Evolutionary conservation across 2,797 vertebrate species (phyloP).

Genomic region (Acanthurus leucopareius): DNA sequence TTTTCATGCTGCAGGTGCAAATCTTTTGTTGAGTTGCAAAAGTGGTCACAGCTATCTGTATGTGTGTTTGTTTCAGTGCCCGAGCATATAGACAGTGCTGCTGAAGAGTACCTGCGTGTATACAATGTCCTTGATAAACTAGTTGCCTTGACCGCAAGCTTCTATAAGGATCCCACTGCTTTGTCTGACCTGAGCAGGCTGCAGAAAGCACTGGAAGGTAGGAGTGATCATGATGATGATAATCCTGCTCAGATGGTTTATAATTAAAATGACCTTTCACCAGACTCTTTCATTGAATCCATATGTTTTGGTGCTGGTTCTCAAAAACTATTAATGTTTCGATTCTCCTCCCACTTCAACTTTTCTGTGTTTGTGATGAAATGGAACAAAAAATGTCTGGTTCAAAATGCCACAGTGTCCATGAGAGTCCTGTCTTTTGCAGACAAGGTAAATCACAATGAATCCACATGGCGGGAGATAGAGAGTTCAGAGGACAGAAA

Average conservation of each 20-base stretch:
- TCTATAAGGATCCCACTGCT: slow-evolving; percentile 20
- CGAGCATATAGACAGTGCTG: not conserved
- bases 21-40: not conserved
- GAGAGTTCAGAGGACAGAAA: slow-evolving; percentile 47
- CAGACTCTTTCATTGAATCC: not conserved
- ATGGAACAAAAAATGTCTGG: slow-evolving; percentile 8
- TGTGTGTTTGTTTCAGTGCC: slow-evolving; percentile 49
- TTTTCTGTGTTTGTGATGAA: not conserved
- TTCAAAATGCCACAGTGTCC: slow-evolving; percentile 2
- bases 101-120: slow-evolving; percentile 36
- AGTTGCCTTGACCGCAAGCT: slow-evolving; percentile 26
- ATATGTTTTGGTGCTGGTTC: slow-evolving; percentile 1
- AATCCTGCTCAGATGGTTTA: not conserved
- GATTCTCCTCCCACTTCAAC: not conserved
- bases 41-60: not conserved
- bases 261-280: not conserved
- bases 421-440: slow-evolving; percentile 7
- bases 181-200: slow-evolving; percentile 47
- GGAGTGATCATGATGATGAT: not conserved
- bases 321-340: not conserved
- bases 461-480: slow-evolving; percentile 9
- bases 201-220: slow-evolving; percentile 56
- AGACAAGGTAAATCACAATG: slow-evolving; percentile 38
- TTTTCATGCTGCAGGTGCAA: not conserved
- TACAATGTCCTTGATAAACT: slow-evolving; percentile 40